Base-by-base conservation (phyloP, 1,140 invertebrate genomes). In the Radopholus similis region DNA sequence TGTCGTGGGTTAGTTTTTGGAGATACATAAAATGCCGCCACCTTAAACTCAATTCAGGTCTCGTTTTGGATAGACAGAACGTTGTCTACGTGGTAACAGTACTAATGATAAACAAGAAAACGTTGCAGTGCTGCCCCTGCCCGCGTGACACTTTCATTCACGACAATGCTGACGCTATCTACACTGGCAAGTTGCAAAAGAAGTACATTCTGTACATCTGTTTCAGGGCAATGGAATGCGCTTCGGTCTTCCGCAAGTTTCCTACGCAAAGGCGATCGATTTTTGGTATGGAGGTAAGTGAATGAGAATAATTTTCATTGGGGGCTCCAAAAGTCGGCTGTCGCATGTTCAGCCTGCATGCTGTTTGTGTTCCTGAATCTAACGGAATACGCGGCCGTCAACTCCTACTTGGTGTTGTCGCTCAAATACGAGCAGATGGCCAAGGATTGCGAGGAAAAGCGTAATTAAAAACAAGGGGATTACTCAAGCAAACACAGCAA, bases 1-100 rank as follows among this genome's bases (percentile, higher is more conserved):
- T 92, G 0, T 90, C 89, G 0, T 92, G 91, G 91, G 91, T 92
- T 13, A 8, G 38, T 28, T 49, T 4, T 26, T 2, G 23, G 37
- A 55, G 23, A 11, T 56, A 38, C 23, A 53, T 6, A 40, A 21
- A 2, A 37, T n/a, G 32, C 40, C 23, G 34, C 26, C 30, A 30
- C 23, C 34, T 23, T 54, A 32, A 1, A 44, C 51, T 64, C 13
- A 5, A 15, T 49, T 13, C 35, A 66, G 64, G 64, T 68, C 21
- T 83, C 80, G 4, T 83, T 83, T 66, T 83, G 79, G 79, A 81
- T 81, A 55, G 78, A 82, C 47, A 54, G 77, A 68, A 60, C 44
- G 63, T 53, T 23, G 9, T n/a, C 5, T 23, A 51, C 4, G 35
- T 49, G 26, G 1, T 26, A 4, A 62, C 21, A 23, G 28, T 49